Base-by-base conservation (phyloP, 2,797 vertebrate genomes). In the Leptodactylus fallax region DNA sequence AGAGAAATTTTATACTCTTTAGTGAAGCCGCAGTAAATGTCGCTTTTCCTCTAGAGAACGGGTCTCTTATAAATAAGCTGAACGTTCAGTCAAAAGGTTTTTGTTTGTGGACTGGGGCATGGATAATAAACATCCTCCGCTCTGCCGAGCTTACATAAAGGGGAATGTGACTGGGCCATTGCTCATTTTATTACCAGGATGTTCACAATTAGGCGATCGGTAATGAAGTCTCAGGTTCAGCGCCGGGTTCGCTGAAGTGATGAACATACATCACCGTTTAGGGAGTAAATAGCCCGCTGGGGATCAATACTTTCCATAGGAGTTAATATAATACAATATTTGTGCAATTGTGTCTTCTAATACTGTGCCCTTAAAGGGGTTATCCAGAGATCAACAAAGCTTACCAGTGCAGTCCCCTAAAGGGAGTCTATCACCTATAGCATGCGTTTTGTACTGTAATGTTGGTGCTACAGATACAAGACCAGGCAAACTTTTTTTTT, bases 71-170 rank as follows among this genome's bases (percentile, higher is more conserved):
- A 87, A 87, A 56, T 56, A 83, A 87, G 60, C 81, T 6, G 16
- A 55, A 21, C 17, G 11, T 27, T 53, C 55, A 76, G 49, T 82
- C 86, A 55, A 25, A 61, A 87, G 86, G 81, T 83, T 84, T 77
- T 69, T 49, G 81, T 79, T 71, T 84, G 81, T 60, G 81, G 61
- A 78, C 47, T 13, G 60, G 12, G 55, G 14, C 47, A 76, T 27
- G 61, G 51, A 55, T 79, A 84, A 87, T 83, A 65, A 65, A 78
- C 81, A 84, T 58, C 55, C 76, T 60, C 53, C 16, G 74, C 87
- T 88, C 81, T 6, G 71, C 27, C 58, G 87, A 58, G 60, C 79
- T 63, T 21, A 45, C 55, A 74, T 69, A 55, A 65, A n/a, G 36
- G 71, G 21, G 36, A 14, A 51, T 27, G 16, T 51, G 23, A 45